Conservation (phyloP, 1,140 invertebrate genomes). For the Hypothenemus hampei region DNA sequence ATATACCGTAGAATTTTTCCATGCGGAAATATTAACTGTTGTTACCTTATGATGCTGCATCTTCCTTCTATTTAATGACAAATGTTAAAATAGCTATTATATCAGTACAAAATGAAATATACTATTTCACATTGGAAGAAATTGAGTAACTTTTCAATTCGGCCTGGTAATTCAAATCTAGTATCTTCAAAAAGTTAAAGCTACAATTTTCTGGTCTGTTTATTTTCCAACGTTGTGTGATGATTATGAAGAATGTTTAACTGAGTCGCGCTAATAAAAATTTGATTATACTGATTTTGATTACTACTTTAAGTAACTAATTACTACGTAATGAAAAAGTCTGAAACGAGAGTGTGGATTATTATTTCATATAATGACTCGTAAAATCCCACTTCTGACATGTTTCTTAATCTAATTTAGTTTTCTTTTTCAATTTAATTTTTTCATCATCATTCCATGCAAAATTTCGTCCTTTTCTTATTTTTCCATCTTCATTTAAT, state of each 20-base stretch:
- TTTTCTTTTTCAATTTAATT: constrained; percentile 18
- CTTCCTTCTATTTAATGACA: constrained; percentile 10
- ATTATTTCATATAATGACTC: too few relatives aligned
- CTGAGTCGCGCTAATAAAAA: background rate
- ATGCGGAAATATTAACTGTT: constrained; percentile 25
- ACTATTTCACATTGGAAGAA: too few relatives aligned
- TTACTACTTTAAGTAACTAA: background rate
- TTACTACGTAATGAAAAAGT: too few relatives aligned
- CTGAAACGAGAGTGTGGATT: too few relatives aligned
- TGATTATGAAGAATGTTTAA: constrained; percentile 6
- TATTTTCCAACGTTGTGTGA: background rate
- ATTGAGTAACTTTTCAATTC: too few relatives aligned
- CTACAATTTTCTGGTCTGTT: constrained; percentile 14
- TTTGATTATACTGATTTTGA: background rate
- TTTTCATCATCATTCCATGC: constrained; percentile 48
- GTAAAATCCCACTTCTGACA: too few relatives aligned
- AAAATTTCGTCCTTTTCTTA: constrained; percentile 50
- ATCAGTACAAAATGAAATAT: too few relatives aligned
- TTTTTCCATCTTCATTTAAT: constrained; percentile 11
- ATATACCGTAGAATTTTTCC: constrained; percentile 17
- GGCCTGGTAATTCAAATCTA: too few relatives aligned
- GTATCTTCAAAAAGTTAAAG: constrained; percentile 14
- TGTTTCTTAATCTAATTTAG: too few relatives aligned
- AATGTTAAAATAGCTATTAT: too few relatives aligned
- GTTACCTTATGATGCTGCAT: constrained; percentile 8